Base-by-base conservation (phyloP, 2,888 invertebrate genomes). In the Spisula subtruncata region DNA sequence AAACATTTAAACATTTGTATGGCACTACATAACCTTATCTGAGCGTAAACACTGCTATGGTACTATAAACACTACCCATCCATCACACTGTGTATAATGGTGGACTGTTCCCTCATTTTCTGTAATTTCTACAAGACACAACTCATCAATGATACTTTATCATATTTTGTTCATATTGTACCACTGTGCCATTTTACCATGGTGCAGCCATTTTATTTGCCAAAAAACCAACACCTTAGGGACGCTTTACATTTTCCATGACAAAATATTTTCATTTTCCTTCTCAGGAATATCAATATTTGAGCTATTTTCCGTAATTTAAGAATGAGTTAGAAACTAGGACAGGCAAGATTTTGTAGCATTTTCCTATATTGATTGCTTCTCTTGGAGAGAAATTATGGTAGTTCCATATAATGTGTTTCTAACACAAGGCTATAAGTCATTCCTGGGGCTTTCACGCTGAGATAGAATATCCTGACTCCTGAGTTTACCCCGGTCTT, bases 211-310 rank as follows among this genome's bases (percentile, higher is more conserved):
- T 85, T 85, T 83, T 80, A 79, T 71, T 84, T 81, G 35, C 75
- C 29, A 48, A 71, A 84, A 83, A 81, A 60, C 79, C 79, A 83
- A 56, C 88, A 89, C 85, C 82, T 10, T 82, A 80, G 85, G 85
- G 90, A 90, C 82, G 87, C 79, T 85, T 80, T 82, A 83, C 86
- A 87, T 87, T 85, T 87, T 91, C 89, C 86, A 90, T 92, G 92
- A 90, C 92, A 92, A 92, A 92, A 91, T 89, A 90, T 88, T 92
- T 92, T 92, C 91, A 88, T 92, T 92, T 92, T 91, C 41, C 91
- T 89, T 89, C 86, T 81, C 18, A 29, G 80, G 84, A 92, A 92
- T 89, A 91, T 92, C 92, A 92, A 92, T 92, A 92, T 89, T 88
- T 87, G 91, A 91, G 88, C 92, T 91, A 91, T 92, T 92, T 92